Base-by-base conservation (phyloP, 2,888 invertebrate genomes). In the Habrosyne pyritoides region DNA sequence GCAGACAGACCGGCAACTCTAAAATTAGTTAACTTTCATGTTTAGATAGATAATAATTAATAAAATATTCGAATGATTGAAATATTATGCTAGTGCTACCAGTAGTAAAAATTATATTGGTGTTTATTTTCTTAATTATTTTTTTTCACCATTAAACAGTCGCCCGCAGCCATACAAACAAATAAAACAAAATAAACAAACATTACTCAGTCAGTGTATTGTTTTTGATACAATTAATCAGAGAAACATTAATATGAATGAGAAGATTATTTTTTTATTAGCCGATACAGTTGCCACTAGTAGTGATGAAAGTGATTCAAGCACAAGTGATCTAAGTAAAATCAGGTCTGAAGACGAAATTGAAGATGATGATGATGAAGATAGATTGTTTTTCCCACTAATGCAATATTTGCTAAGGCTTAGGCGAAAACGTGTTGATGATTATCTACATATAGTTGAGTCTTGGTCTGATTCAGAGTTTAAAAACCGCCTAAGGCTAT, bases 401-500 rank as follows among this genome's bases (percentile, higher is more conserved):
- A 86, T 86, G 86, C 85, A 82, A 51, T 82, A 84, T 71, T 67
- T 85, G 61, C 70, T 84, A 55, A 74, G 83, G 60, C 61, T 78
- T 42, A 69, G 76, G 62, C 69, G 81, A 57, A 81, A 78, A 66
- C 71, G 86, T 55, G 79, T 84, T 7, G 84, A 87, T 60, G 86
- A 87, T 60, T 87, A 85, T 61, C 75, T 85, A 51, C 81, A 85
- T 51, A 83, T 84, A 33, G 76, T 87, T 14, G 86, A 86, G 49
- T 85, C 86, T 14, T 87, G 86, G 86, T 79, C 78, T 4, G 84
- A 85, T 60, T 55, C 69, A 2, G 84, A 86, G 65, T 87, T 87
- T 58, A 84, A 83, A 74, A 84, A 77, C 61, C 76, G 81, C 10
- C 69, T 87, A 61, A 66, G 86, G 54, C 52, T 87, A 55, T 84